Evolutionary conservation across 2,797 vertebrate genomes (phyloP), one percentile per base, ranked within the genome.

Genomic region (Anomalospiza imberbis): DNA sequence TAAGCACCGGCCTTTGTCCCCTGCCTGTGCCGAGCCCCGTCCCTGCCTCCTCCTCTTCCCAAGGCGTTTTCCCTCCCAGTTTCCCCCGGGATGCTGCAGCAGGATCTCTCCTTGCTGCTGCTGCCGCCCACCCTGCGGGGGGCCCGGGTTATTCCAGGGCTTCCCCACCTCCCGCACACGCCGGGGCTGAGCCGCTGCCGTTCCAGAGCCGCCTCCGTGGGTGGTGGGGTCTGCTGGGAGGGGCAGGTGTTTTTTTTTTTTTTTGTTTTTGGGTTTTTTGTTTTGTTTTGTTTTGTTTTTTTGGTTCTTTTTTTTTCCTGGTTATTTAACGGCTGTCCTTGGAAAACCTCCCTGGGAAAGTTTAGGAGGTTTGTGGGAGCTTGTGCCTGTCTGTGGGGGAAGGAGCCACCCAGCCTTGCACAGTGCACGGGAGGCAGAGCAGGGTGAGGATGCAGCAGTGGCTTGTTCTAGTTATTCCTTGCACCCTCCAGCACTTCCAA

Each of bases 1-100:
- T 98, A 98, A 98, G 97, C 94, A 29, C 72, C 1, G 14, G 62
- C 13, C 3, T 51, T 7, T 4, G 8, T 31, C 18, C 72, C 57
- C 24, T 70, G 31, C 38, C 65, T 9, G 53, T 44, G 61, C 91
- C 24, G 22, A 68, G 74, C 67, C 9, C 38, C 2, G 3, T 18
- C 24, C 28, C 42, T 71, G 54, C 72, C 13, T 70, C 47, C 63
- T 22, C 11, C 45, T 14, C 4, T 32, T 68, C 93, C 62, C 2
- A 3, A 1, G 6, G 51, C 50, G 4, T 91, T 92, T 77, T 89
- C 71, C 90, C 2, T 2, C 16, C 38, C 73, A 13, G 8, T 83
- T 93, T 65, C 5, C 61, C 40, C 2, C 1, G 38, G 86, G 71
- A 53, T 25, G 77, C 71, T 50, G 84, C 81, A 31, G 80, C 4